phyloP scores from a whole-genome alignment of 2,113 vertebrate genomes.

The Anthoscopus minutus region DNA sequence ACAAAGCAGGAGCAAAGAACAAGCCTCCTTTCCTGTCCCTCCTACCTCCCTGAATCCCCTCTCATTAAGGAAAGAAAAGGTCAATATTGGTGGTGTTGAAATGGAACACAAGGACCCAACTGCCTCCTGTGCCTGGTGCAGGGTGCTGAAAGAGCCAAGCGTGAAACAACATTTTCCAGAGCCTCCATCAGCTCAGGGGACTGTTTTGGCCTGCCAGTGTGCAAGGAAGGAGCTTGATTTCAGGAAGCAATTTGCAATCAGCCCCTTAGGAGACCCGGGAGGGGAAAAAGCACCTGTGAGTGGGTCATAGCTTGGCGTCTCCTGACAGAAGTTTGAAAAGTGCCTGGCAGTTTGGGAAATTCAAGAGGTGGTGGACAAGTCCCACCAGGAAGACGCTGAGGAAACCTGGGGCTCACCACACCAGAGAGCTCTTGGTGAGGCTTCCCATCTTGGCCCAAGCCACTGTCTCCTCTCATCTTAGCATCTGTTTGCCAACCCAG shows the following conservation, averaged over 20 bases:
- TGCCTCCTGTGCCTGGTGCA: not conserved
- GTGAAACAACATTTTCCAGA: slow-evolving; percentile 37
- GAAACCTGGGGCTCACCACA: not conserved
- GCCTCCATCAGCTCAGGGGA: not conserved
- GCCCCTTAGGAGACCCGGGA: not conserved
- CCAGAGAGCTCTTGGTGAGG: not conserved
- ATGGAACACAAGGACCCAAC: not conserved
- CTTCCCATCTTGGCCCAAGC: not conserved
- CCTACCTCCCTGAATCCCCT: not conserved
- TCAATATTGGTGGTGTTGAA: not conserved
- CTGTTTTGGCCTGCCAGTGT: not conserved
- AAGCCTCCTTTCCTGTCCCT: not conserved
- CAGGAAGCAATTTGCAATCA: slow-evolving; percentile 7
- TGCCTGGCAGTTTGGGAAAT: not conserved
- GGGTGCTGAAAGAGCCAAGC: not conserved
- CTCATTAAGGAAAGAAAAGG: not conserved
- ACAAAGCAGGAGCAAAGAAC: not conserved
- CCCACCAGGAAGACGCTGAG: not conserved
- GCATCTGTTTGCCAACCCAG: not conserved
- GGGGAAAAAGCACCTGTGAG: not conserved
- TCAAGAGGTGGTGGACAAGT: not conserved
- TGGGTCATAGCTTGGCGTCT: not conserved
- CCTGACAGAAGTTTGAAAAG: not conserved
- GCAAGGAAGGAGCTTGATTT: not conserved
- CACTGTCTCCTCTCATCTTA: not conserved